Conservation (phyloP, 2,113 vertebrate species). For the Macrotis lagotis region DNA sequence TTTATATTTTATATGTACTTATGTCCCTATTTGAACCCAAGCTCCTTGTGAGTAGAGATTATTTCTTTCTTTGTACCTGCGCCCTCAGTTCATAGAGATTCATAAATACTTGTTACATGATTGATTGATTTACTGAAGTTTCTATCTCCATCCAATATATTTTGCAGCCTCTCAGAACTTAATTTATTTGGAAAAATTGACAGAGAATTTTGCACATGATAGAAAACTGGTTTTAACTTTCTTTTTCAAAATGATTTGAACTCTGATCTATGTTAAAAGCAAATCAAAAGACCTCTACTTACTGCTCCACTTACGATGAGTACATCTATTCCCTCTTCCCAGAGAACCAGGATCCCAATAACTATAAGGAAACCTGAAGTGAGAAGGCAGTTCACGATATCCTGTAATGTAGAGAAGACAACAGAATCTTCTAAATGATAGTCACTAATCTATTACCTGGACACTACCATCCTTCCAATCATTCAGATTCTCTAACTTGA, state of each 20-base stretch:
- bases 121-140: neutral
- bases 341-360: neutral
- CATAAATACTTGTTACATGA: neutral
- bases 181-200: neutral
- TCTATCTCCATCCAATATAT: neutral
- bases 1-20: neutral
- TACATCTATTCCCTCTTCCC: neutral
- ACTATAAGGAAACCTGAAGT: neutral
- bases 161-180: neutral
- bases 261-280: neutral
- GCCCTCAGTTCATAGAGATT: no score
- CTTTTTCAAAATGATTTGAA: neutral
- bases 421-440: neutral
- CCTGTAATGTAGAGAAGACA: neutral
- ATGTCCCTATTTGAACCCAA: neutral
- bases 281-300: neutral
- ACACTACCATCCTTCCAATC: neutral
- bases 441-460: neutral
- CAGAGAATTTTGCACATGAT: neutral
- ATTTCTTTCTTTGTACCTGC: neutral
- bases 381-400: neutral
- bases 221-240: neutral
- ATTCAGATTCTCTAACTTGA: neutral
- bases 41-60: neutral
- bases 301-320: neutral